Conservation (phyloP, 2,797 vertebrate species). For the Falco naumanni region DNA sequence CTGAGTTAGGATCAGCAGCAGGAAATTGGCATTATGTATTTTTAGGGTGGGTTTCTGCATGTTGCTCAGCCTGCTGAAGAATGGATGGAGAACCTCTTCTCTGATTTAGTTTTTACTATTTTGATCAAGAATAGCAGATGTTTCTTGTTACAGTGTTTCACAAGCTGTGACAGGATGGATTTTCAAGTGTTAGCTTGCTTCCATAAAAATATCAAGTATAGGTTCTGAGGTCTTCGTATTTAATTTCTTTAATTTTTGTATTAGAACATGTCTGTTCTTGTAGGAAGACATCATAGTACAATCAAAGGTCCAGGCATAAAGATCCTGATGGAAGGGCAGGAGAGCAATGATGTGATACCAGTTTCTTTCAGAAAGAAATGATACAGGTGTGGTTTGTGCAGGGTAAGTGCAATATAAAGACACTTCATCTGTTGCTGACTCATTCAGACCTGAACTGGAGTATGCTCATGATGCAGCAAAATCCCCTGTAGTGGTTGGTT, state of each 20-base stretch:
- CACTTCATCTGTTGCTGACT: background rate
- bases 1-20: background rate
- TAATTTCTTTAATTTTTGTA: background rate
- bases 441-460: background rate
- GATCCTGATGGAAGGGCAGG: background rate
- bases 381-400: background rate
- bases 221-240: background rate
- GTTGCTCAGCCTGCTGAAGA: background rate
- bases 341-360: background rate
- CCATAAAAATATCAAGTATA: background rate
- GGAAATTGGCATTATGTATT: background rate
- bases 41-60: background rate
- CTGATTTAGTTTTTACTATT: background rate
- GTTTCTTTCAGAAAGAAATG: background rate
- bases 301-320: background rate
- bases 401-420: background rate
- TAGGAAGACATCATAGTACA: background rate
- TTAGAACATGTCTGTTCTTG: background rate
- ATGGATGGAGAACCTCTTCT: background rate
- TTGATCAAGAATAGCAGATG: background rate
- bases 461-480: background rate
- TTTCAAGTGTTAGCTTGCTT: background rate
- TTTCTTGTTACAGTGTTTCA: background rate
- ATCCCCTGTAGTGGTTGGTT: background rate
- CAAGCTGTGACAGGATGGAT: background rate